A percentile compares a stretch with the other conserved stretches of the same genome.
Conservation (phyloP, 2,888 invertebrate species). For the Xiphydria camelus region DNA sequence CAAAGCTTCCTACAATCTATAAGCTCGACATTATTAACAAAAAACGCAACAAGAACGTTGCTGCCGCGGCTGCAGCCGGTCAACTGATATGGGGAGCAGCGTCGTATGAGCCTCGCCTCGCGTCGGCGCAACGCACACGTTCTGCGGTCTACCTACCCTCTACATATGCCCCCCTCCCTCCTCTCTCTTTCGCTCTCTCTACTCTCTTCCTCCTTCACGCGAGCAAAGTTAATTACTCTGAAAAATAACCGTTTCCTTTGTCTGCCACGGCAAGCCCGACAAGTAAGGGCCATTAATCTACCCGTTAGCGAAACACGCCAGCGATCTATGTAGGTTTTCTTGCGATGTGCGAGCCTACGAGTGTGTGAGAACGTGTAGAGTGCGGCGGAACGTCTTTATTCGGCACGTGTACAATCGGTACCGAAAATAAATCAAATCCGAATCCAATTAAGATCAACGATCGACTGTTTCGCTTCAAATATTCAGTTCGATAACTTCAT, state of each 20-base stretch:
- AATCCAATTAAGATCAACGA: too few relatives aligned
- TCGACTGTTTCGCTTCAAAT: too few relatives aligned
- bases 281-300: slow-evolving; percentile 25
- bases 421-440: too few relatives aligned
- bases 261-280: slow-evolving; percentile 12
- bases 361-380: too few relatives aligned
- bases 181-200: not conserved
- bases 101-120: too few relatives aligned
- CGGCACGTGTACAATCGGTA: too few relatives aligned
- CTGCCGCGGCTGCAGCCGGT: not conserved
- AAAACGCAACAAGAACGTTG: not conserved
- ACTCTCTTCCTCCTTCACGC: not conserved
- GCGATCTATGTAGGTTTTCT: slow-evolving; percentile 28
- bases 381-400: too few relatives aligned
- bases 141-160: not conserved
- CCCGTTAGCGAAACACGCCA: slow-evolving; percentile 23
- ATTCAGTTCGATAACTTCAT: too few relatives aligned
- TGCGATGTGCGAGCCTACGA: slow-evolving; percentile 16
- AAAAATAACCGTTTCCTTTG: slow-evolving; percentile 26
- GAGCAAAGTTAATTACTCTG: slow-evolving; percentile 26
- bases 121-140: not conserved
- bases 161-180: not conserved
- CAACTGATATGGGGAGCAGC: not conserved
- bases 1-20: not conserved
- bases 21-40: not conserved